Conservation (phyloP, 2,888 invertebrate genomes). For the Tipula unca region DNA sequence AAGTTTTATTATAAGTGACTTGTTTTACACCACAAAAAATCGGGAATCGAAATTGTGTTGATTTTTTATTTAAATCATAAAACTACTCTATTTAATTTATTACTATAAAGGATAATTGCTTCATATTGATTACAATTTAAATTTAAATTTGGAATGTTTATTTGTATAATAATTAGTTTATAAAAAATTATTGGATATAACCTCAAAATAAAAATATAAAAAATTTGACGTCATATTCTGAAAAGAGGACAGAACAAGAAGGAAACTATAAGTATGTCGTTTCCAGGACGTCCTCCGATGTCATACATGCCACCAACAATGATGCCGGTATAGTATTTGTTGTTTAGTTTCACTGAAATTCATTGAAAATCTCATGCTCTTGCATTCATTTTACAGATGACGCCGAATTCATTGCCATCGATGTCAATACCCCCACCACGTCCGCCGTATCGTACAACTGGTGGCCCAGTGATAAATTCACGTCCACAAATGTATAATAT, state of each 20-base stretch:
- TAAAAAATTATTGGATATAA: not conserved
- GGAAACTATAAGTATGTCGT: conserved; percentile 59
- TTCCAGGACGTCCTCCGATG: conserved; percentile 77
- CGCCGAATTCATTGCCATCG: conserved; percentile 43
- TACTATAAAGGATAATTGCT: not conserved
- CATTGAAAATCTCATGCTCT: not conserved
- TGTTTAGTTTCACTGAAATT: not conserved
- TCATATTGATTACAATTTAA: not conserved
- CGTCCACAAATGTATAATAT: conserved; percentile 39
- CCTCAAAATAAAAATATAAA: not conserved
- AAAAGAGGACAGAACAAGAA: not conserved
- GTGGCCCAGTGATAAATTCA: conserved; percentile 38
- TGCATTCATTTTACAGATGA: conserved; percentile 42
- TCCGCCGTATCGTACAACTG: conserved; percentile 41
- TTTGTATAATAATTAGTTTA: not conserved
- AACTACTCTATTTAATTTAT: not conserved
- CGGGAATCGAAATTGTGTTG: not conserved
- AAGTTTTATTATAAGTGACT: not conserved
- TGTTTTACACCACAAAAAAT: not conserved
- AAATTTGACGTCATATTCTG: not conserved
- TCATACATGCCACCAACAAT: conserved; percentile 66
- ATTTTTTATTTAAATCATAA: not conserved
- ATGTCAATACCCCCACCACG: conserved; percentile 40
- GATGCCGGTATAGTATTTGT: conserved; percentile 44
- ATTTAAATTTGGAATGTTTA: not conserved